Conservation (phyloP, 2,113 vertebrate species). For the Daphoenositta chrysoptera region DNA sequence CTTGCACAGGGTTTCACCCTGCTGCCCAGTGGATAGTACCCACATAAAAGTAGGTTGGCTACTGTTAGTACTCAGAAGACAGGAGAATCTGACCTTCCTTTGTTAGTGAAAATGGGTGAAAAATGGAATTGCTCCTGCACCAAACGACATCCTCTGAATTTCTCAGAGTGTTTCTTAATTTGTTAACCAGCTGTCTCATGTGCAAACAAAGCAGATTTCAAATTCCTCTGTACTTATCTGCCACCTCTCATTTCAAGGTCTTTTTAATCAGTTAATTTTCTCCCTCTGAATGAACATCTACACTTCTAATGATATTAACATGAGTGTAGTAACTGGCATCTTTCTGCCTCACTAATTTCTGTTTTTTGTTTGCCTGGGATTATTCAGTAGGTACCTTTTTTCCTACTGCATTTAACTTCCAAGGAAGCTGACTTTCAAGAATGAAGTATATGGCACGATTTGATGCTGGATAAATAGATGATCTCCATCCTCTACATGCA, state of each 20-base stretch:
- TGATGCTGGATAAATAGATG: background rate
- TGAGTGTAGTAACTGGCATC: background rate
- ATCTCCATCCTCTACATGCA: background rate
- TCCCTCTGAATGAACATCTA: constrained; percentile 4
- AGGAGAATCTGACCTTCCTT: background rate
- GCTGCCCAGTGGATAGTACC: background rate
- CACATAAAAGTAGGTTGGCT: background rate
- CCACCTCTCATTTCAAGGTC: constrained; percentile 13
- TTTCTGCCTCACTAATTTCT: background rate
- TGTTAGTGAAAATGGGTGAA: background rate
- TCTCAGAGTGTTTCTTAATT: background rate
- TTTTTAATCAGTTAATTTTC: constrained; percentile 37
- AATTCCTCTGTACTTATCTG: background rate
- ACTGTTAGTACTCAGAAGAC: background rate
- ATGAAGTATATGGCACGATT: background rate
- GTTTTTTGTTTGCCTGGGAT: background rate
- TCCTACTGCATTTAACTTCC: background rate
- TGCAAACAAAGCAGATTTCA: constrained; percentile 32
- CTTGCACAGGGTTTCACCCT: background rate
- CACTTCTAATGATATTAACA: background rate
- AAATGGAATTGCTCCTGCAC: background rate
- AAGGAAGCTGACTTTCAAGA: background rate
- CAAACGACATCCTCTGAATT: background rate
- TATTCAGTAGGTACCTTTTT: background rate
- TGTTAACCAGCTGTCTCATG: constrained; percentile 9